Conservation (phyloP, 92 coral and sea anemone species). For the Virgularia gustaviana region DNA sequence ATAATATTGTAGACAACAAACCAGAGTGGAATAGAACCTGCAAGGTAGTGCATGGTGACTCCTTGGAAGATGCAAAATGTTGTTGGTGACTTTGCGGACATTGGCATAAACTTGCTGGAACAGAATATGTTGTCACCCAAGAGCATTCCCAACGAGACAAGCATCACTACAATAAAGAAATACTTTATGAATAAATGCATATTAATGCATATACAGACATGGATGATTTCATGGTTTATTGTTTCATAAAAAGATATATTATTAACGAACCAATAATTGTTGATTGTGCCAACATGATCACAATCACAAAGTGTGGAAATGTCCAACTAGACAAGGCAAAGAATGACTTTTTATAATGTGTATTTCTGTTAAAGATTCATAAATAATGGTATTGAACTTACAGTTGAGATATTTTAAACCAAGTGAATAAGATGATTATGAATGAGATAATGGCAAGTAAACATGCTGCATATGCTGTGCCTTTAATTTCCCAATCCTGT, state of each 20-base stretch:
- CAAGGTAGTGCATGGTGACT: conserved; percentile 58
- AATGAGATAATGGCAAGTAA: conserved; percentile 37
- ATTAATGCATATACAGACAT: background rate
- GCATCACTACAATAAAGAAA: background rate
- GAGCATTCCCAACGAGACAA: conserved; percentile 25
- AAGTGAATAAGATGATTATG: conserved; percentile 61
- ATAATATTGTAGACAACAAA: conserved; percentile 68
- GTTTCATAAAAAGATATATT: background rate
- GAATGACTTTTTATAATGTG: background rate
- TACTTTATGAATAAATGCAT: background rate
- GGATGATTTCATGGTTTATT: background rate
- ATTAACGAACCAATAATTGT: conserved; percentile 23
- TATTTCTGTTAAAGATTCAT: background rate
- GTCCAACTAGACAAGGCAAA: conserved; percentile 14
- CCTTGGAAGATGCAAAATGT: conserved; percentile 75
- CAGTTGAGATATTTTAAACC: conserved; percentile 74
- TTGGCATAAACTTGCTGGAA: conserved; percentile 42
- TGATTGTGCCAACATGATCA: conserved; percentile 18
- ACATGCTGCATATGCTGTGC: conserved; percentile 21
- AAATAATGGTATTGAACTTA: conserved; percentile 60
- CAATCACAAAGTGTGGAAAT: conserved; percentile 37
- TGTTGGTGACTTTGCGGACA: conserved; percentile 50
- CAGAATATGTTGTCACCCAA: conserved; percentile 65
- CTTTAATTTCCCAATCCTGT: background rate
- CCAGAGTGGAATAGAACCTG: conserved; percentile 67